Evolutionary conservation across 2,797 vertebrate species (phyloP).

Genomic region (Rhabdophis nuchalis): DNA sequence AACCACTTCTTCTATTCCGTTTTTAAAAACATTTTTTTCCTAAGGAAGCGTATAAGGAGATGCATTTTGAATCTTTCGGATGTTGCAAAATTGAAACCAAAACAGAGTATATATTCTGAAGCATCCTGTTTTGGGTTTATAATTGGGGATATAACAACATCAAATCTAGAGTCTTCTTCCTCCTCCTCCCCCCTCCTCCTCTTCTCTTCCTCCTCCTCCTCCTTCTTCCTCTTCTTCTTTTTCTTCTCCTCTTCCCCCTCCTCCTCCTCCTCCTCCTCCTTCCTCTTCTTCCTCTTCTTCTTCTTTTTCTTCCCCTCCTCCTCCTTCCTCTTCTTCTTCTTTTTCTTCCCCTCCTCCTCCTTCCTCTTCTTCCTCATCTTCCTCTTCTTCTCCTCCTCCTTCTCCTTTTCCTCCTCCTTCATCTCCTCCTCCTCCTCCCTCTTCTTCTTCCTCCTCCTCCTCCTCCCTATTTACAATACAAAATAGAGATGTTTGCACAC

Average conservation of each 20-base stretch:
- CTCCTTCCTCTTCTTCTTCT: too few species aligned
- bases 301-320: too few species aligned
- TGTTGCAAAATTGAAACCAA: neutral
- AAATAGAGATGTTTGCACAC: neutral
- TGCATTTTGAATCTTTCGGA: neutral
- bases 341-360: too few species aligned
- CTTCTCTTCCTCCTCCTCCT: too few species aligned
- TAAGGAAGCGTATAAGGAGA: neutral
- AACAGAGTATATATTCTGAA: neutral
- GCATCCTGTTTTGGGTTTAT: neutral
- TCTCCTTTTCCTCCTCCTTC: accelerated
- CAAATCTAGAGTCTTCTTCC: neutral
- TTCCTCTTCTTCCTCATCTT: too few species aligned
- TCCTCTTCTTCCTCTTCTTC: too few species aligned
- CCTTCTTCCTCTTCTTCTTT: neutral
- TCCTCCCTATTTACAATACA: neutral
- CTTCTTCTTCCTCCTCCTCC: neutral
- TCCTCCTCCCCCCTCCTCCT: neutral
- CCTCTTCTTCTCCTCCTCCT: too few species aligned
- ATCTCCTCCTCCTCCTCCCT: too few species aligned
- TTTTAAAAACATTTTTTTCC: neutral
- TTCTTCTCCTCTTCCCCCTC: neutral
- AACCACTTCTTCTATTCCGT: neutral
- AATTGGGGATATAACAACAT: neutral
- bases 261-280: neutral